phyloP scores from a whole-genome alignment of 2,888 invertebrate genomes.

The Pyrrhosoma nymphula region DNA sequence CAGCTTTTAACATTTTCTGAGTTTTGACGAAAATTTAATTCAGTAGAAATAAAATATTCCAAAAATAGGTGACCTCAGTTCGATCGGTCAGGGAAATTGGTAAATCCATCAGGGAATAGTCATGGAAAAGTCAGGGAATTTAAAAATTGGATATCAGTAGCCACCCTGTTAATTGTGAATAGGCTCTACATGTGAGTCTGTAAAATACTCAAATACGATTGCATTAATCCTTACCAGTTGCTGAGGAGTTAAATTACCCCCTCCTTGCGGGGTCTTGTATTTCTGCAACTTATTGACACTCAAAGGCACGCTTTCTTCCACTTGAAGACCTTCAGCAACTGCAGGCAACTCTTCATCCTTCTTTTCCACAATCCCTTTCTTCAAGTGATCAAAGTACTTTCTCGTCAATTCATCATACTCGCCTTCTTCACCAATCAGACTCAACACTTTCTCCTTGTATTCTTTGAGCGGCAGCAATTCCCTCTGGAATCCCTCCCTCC shows the following conservation, averaged over 20 bases:
- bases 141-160: too few species aligned
- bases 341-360: slow-evolving; percentile 25
- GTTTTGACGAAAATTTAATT: too few species aligned
- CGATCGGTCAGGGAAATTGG: too few species aligned
- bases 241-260: neutral
- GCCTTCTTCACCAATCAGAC: slow-evolving; percentile 69
- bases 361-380: slow-evolving; percentile 53
- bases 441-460: slow-evolving; percentile 73
- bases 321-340: slow-evolving; percentile 72
- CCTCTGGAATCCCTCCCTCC: too few species aligned
- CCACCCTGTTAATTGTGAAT: too few species aligned
- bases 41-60: too few species aligned
- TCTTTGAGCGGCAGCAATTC: slow-evolving; percentile 74
- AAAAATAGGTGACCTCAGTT: too few species aligned
- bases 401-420: slow-evolving; percentile 73
- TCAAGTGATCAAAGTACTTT: slow-evolving; percentile 69
- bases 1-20: too few species aligned
- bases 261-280: slow-evolving; percentile 41
- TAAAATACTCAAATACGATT: too few species aligned
- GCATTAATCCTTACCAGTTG: neutral
- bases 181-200: too few species aligned
- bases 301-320: slow-evolving; percentile 75
- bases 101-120: too few species aligned
- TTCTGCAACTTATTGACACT: slow-evolving; percentile 74
- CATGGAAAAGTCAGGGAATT: too few species aligned